Conservation (phyloP, 2,888 invertebrate species). For the Shargacucullia verbasci region DNA sequence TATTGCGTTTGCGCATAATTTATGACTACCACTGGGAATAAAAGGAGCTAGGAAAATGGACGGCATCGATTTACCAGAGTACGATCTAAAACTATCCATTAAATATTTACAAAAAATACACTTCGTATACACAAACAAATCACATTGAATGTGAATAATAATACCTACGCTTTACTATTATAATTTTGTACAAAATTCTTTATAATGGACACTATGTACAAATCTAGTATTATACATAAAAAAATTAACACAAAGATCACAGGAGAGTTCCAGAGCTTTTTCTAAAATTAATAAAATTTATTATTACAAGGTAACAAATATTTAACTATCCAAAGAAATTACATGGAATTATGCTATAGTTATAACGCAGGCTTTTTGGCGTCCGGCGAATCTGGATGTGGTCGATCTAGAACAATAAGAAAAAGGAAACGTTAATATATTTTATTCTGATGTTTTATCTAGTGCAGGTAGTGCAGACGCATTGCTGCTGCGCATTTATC, state of each 20-base stretch:
- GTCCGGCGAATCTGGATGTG: conserved; percentile 86
- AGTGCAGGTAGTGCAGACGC: conserved; percentile 53
- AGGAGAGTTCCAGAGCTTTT: conserved; percentile 88
- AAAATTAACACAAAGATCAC: conserved; percentile 83
- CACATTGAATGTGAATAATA: conserved; percentile 67
- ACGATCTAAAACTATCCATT: conserved; percentile 32
- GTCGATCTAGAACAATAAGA: conserved; percentile 79
- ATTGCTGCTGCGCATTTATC: conserved; percentile 58
- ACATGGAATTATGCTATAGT: conserved; percentile 69
- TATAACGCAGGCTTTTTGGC: conserved; percentile 88
- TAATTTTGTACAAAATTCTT: conserved; percentile 64
- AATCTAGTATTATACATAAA: conserved; percentile 70
- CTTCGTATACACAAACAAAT: conserved; percentile 62
- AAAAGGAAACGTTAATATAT: conserved; percentile 51
- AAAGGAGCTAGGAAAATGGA: conserved; percentile 44
- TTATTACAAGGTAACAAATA: conserved; percentile 80
- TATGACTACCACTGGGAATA: conserved; percentile 49
- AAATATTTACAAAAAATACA: conserved; percentile 57
- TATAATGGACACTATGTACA: conserved; percentile 49
- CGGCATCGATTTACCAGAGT: conserved; percentile 42
- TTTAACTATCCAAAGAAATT: conserved; percentile 66
- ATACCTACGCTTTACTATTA: conserved; percentile 58
- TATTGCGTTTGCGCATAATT: conserved; percentile 56
- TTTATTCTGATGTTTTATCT: conserved; percentile 59
- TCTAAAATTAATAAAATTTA: conserved; percentile 68